Conservation (phyloP, 64 coral and sea anemone species). For the Actinia equina region DNA sequence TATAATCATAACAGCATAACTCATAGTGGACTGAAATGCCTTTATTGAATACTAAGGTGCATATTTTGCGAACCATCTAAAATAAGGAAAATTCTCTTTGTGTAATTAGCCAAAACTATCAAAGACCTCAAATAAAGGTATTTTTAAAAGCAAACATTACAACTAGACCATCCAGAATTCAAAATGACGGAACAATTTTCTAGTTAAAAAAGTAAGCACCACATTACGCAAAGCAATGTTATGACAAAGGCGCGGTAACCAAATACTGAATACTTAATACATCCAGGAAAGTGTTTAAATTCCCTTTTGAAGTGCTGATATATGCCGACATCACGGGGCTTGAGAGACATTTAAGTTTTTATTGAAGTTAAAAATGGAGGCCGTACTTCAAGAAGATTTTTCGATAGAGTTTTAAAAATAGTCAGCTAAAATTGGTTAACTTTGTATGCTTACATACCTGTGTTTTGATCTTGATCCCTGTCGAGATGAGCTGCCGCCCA, state of each 20-base stretch:
- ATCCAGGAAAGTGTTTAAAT: conserved; percentile 9
- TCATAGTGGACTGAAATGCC: not conserved
- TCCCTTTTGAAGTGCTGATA: conserved; percentile 4
- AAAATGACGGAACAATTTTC: no score
- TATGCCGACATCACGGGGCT: not conserved
- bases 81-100: not conserved
- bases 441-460: not conserved
- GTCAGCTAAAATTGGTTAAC: not conserved
- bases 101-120: not conserved
- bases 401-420: not conserved
- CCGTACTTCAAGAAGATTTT: not conserved
- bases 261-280: not conserved
- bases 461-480: not conserved
- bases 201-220: no score
- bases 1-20: no score
- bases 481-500: not conserved
- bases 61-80: not conserved
- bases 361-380: not conserved
- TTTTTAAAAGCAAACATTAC: not conserved
- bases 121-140: not conserved
- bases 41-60: not conserved
- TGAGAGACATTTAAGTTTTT: not conserved
- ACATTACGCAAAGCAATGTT: not conserved
- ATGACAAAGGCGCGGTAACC: not conserved
- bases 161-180: not conserved